Base-by-base conservation (phyloP, 2,888 invertebrate genomes). In the Bibio marci region DNA sequence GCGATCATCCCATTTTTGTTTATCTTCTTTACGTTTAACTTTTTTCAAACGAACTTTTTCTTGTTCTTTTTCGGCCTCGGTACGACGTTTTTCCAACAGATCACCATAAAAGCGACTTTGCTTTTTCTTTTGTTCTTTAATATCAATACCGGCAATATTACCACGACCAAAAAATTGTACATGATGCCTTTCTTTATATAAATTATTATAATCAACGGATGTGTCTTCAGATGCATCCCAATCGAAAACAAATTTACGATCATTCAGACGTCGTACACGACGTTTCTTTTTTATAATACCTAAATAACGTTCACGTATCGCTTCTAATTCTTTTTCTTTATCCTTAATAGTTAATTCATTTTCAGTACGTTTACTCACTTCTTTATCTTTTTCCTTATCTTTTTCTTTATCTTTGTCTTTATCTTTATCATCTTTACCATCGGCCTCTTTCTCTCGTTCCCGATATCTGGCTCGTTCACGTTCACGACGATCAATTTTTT, bases 141-240 rank as follows among this genome's bases (percentile, higher is more conserved):
- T 88, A 58, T 98, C 98, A 49, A 99, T 92, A 3, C 97, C 98
- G 40, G 95, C 98, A 25, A 98, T 76, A 57, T 97, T 91, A 10
- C 98, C 98, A 43, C 98, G 71, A 0, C 98, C 98, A 66, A 86
- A 99, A 60, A 99, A 95, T 63, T 95, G 94, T 5, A 92, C 87
- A 63, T 94, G 88, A 64, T 98, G 97, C 36, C 86, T 72, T 50
- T 95, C 91, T 60, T 95, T 97, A 55, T 98, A 99, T 17, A 99
- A 66, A 43, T 80, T 76, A 61, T 98, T 98, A 55, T 98, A 99
- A 66, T 99, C 98, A 44, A 82, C 80, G 3, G 94, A 91, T 0
- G 98, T 99, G 54, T 99, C 98, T 62, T 99, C 98, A 1, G 87
- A 83, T 1, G 92, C 94, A 65, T 99, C 98, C 98, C 98, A 99